Base-by-base conservation (phyloP, 2,888 invertebrate genomes). In the Microctonus aethiopoides region DNA sequence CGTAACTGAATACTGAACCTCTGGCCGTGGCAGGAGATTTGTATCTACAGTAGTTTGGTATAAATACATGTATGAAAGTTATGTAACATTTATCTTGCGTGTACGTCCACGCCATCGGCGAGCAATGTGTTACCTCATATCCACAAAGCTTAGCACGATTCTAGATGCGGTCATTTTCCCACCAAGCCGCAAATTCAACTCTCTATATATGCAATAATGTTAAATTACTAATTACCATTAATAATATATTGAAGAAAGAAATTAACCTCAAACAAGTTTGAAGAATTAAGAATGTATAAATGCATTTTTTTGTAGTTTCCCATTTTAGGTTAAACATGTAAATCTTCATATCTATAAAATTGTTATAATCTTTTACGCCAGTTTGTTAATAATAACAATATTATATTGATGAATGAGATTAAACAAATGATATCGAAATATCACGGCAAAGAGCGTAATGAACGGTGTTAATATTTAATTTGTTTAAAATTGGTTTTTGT, bases 91-190 rank as follows among this genome's bases (percentile, higher is more conserved):
- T 16, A 32, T 61, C 60, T 65, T 68, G 71, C 71, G 68, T 71
- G 63, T 29, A 10, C 29, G 24, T 39, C 41, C 64, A 59, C 52
- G 57, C 67, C 62, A n/a, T n/a, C n/a, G n/a, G 32, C 65, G 34
- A 56, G 51, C 70, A 62, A 46, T 39, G 59, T 61, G 67, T 68
- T 74, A 71, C 70, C 71, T 68, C 73, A 72, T 70, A 68, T 46
- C 62, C 67, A 71, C 67, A 73, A 71, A 72, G 60, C 61, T 65
- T 39, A 51, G 24, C 70, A 72, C 70, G 70, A 70, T 66, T 69
- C 52, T 62, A 39, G 54, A 68, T 63, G 67, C 72, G 68, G 68
- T 68, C 68, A 71, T 71, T 71, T 71, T 71, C 67, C 65, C 69
- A 69, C 65, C 59, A 34, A 59, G 57, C 41, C 51, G 61, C 54